phyloP scores from a whole-genome alignment of 2,888 invertebrate genomes.

The Heteromurus nitidus region DNA sequence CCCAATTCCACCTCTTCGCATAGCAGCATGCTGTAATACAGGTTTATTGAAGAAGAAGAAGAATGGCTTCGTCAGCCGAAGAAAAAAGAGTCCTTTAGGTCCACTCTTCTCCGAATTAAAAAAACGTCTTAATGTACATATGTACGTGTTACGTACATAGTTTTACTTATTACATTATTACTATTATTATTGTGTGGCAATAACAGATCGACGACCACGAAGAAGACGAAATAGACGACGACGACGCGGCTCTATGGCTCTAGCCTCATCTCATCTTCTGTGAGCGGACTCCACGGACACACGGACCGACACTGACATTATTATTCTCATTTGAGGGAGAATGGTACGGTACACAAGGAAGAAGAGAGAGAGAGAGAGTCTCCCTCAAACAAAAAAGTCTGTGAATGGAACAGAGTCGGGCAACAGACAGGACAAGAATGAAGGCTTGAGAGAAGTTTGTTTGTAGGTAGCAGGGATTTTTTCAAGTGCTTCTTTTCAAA shows the following conservation, averaged over 20 bases:
- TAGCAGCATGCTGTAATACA: too few relatives aligned
- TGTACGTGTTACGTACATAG: constrained; percentile 37
- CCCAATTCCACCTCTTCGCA: not conserved
- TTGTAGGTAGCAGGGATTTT: too few relatives aligned
- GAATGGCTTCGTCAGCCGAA: constrained; percentile 9
- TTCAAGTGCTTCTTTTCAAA: not conserved
- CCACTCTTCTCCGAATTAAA: constrained; percentile 34
- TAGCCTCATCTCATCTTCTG: not conserved
- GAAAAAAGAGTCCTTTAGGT: constrained; percentile 11
- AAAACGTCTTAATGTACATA: constrained; percentile 22
- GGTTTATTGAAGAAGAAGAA: not conserved
- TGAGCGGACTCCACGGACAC: not conserved
- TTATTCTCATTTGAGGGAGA: constrained; percentile 5
- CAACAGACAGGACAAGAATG: not conserved
- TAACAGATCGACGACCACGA: constrained; percentile 43
- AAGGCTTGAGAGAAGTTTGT: not conserved
- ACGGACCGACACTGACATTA: constrained; percentile 20
- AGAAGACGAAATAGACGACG: constrained; percentile 28
- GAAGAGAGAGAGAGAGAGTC: not conserved
- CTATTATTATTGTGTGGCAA: constrained; percentile 46
- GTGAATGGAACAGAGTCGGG: constrained; percentile 11
- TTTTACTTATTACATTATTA: constrained; percentile 48
- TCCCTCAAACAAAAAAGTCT: too few relatives aligned
- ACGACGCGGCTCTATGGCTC: not conserved
- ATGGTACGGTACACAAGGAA: constrained; percentile 16